Base-by-base conservation (phyloP, 2,113 vertebrate species). In the Neotragus moschatus region DNA sequence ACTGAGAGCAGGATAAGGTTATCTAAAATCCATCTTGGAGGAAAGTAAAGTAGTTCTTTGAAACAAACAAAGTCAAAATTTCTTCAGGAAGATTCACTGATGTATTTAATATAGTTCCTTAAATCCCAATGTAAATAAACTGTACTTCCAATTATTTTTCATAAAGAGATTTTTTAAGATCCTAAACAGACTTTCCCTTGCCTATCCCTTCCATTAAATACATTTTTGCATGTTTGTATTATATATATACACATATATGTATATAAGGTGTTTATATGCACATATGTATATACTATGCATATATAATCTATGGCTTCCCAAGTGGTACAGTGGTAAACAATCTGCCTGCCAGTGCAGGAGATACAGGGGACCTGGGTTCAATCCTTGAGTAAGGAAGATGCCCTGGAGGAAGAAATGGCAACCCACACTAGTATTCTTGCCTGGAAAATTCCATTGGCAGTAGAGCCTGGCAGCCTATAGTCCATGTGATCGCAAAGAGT, bases 1-100 rank as follows among this genome's bases (percentile, higher is more conserved):
- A 91, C 0, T 51, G 39, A 73, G 7, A 90, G 36, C 26, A 25
- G 36, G 58, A 81, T 51, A 79, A 70, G 89, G 88, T 70, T 49
- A 47, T 80, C 51, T 91, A 43, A 87, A 75, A 94, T 84, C 9
- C 89, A 30, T 39, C 16, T 90, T 81, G 23, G 49, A 88, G 55
- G 9, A 79, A 97, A 90, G 70, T 51, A n/a, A 96, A 81, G 30
- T 88, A 86, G 10, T 39, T 36, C 30, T 91, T 82, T 93, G 25
- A 95, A 96, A 86, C 28, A 86, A 88, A 60, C 66, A 87, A 49
- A 90, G 39, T 7, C 49, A 39, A 90, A 10, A 49, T 73, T 85
- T 88, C 39, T 45, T 84, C 7, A n/a, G 63, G 13, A 84, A 23
- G 3, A 55, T 85, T 90, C 10, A 33, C 5, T 45, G n/a, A 45